These are phyloP conservation scores for Hypomesus transpacificus DNA, from an alignment of 2,113 vertebrate genomes.

Conservation along the genomic window DNA sequence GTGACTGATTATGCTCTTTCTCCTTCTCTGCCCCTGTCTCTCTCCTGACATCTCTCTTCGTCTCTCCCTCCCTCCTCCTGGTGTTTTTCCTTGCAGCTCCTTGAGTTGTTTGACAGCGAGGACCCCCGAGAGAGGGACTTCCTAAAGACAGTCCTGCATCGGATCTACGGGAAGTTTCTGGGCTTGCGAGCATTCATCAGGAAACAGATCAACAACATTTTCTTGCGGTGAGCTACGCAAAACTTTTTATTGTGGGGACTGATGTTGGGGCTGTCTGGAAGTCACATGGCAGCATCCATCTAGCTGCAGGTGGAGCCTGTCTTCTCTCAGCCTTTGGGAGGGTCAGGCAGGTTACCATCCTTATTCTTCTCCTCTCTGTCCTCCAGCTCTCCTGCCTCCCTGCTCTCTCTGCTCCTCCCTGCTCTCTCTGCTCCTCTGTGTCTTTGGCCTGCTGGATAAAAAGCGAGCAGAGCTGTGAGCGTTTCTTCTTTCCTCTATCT, in stretches of 20 bases:
- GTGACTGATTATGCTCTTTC: not conserved
- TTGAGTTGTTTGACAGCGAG: constrained; percentile 98
- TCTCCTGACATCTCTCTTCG: not conserved
- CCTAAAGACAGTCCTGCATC: constrained; percentile 94
- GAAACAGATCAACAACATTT: constrained; percentile 99
- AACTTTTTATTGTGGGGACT: not conserved
- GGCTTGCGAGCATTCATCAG: constrained; percentile 96
- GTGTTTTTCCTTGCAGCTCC: constrained; percentile 74
- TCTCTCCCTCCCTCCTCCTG: not conserved
- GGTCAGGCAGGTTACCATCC: too few species aligned
- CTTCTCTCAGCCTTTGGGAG: too few species aligned
- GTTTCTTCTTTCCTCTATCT: not conserved
- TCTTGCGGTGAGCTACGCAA: constrained; percentile 80
- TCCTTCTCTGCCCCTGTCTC: not conserved
- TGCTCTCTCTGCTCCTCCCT: too few species aligned
- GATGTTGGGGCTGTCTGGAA: not conserved
- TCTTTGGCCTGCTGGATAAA: not conserved
- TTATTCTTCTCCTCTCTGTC: too few species aligned
- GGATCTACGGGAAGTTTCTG: constrained; percentile 97
- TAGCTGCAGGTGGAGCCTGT: too few species aligned
- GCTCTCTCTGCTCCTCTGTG: too few species aligned
- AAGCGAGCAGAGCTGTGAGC: not conserved
- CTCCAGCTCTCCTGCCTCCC: too few species aligned
- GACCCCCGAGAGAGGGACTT: constrained; percentile 97
- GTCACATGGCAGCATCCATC: too few species aligned